Conservation (phyloP, 2,888 invertebrate genomes). For the Melieria omissa region DNA sequence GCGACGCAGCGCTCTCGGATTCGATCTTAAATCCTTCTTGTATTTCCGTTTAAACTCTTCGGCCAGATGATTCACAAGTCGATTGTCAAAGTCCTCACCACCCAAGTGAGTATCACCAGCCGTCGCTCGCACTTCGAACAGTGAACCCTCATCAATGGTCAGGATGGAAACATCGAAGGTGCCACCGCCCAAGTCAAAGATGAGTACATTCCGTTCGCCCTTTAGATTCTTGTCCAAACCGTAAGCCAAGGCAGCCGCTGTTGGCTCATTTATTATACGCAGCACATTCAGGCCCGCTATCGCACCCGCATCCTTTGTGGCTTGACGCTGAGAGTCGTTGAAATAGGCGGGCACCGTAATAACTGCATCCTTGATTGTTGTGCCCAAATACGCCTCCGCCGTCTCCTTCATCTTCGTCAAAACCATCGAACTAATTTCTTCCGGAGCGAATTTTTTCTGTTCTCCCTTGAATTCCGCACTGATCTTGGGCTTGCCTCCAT, state of each 20-base stretch:
- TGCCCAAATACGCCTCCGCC: slow-evolving; percentile 88
- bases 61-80: slow-evolving; percentile 85
- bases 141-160: slow-evolving; percentile 88
- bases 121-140: slow-evolving; percentile 92
- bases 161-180: slow-evolving; percentile 96
- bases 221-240: slow-evolving; percentile 86
- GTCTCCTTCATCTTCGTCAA: slow-evolving; percentile 93
- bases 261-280: slow-evolving; percentile 92
- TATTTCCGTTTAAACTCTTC: slow-evolving; percentile 86
- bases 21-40: slow-evolving; percentile 74
- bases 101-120: slow-evolving; percentile 94
- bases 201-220: slow-evolving; percentile 84
- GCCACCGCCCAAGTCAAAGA: slow-evolving; percentile 76
- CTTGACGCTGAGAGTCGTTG: slow-evolving; percentile 89
- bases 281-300: slow-evolving; percentile 90
- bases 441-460: slow-evolving; percentile 85
- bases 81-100: slow-evolving; percentile 90
- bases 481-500: slow-evolving; percentile 83
- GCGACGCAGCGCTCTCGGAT: slow-evolving; percentile 75
- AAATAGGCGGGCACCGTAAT: slow-evolving; percentile 92
- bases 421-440: slow-evolving; percentile 93
- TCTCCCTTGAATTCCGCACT: slow-evolving; percentile 90
- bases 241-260: slow-evolving; percentile 91
- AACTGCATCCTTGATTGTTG: slow-evolving; percentile 83
- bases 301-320: slow-evolving; percentile 93